These are phyloP conservation scores for Neoascia interrupta DNA, from an alignment of 2,888 invertebrate genomes.

Conservation along the genomic window DNA sequence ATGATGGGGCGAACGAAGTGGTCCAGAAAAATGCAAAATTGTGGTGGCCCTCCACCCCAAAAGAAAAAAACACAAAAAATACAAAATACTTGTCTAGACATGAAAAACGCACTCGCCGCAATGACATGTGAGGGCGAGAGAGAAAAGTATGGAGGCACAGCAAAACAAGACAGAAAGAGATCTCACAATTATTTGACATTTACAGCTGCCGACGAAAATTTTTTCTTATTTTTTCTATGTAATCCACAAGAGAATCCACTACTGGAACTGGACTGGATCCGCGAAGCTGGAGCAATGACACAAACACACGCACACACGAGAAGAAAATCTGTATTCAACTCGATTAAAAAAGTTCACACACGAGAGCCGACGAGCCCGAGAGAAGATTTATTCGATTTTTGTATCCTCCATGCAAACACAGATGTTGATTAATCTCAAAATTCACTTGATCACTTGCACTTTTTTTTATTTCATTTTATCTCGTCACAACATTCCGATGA, in stretches of 20 bases:
- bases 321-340: no score
- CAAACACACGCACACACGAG: neutral
- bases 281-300: neutral
- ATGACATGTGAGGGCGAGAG: slow-evolving; percentile 33
- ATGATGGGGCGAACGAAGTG: neutral
- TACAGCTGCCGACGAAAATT: slow-evolving; percentile 60
- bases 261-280: slow-evolving; percentile 16
- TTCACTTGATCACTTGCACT: neutral
- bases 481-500: no score
- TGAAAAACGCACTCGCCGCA: slow-evolving; percentile 38
- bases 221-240: slow-evolving; percentile 10
- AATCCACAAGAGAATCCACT: slow-evolving; percentile 27
- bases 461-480: neutral
- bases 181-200: slow-evolving; percentile 55
- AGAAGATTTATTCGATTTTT: neutral
- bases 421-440: no score
- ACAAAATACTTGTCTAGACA: slow-evolving; percentile 55
- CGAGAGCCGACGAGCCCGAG: no score
- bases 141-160: slow-evolving; percentile 51
- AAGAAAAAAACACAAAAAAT: slow-evolving; percentile 20
- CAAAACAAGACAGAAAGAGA: slow-evolving; percentile 27
- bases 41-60: neutral
- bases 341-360: no score
- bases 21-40: slow-evolving; percentile 50
- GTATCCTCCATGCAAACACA: neutral